Base-by-base conservation (phyloP, 2,888 invertebrate genomes). In the Entomobrya multifasciata region DNA sequence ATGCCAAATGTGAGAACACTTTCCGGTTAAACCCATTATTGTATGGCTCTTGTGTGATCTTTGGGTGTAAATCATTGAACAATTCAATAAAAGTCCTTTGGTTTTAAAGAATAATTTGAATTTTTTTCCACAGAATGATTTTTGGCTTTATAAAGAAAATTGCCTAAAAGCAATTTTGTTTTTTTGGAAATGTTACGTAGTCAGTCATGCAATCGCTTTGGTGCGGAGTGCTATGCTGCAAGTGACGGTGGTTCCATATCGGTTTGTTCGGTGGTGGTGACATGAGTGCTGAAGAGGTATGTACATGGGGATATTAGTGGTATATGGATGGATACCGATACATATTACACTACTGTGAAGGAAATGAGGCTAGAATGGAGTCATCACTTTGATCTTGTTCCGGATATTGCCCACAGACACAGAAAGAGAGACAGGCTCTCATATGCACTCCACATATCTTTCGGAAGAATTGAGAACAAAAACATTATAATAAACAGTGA, bases 321-420 rank as follows among this genome's bases (percentile, higher is more conserved):
- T 65, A 65, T 47, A 76, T 55, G 74, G 74, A 79, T 79, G 78
- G 78, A 67, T 49, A 52, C 52, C 67, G 57, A 76, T 76, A 76
- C 76, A 76, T 76, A 57, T 57, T 55, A 22, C 76, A 30, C 17
- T 72, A 79, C 79, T 78, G 85, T 70, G 79, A 79, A 60, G 77
- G 85, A 85, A 85, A 85, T 85, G 85, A 85, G 72, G 85, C 79
- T 70, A 78, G 85, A 85, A 85, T 85, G 72, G 62, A 85, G 85
- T 77, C 85, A 85, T 85, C 85, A 85, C 85, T 85, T 85, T 85
- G 85, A 85, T 85, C 85, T 79, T 85, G 60, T 85, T 85, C 85
- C 85, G 85, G 85, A 85, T 85, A 85, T 85, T 85, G 70, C 60
- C 78, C 70, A 47, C 44, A 79, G 47, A 79, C 36, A 70, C 65